Evolutionary conservation across 2,888 invertebrate species (phyloP), one percentile per base, ranked within the genome.

Genomic region (Sphaeridia pumilis): DNA sequence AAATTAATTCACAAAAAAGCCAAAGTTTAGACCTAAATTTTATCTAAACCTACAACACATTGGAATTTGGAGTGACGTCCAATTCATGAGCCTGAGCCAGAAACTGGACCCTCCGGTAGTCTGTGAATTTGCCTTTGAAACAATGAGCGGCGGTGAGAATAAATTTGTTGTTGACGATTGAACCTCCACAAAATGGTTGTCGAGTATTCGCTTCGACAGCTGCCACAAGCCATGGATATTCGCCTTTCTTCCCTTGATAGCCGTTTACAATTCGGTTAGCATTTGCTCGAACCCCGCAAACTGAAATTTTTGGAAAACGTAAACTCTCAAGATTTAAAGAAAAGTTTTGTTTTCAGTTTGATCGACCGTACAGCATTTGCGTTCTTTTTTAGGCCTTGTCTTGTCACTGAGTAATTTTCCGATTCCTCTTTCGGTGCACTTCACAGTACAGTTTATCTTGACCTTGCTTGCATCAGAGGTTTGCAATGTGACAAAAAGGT

Each of bases 171-270:
- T 56, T 56, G 27, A 56, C 28, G 14, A 56, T 48, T 2, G 52
- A 50, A 25, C 44, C 54, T 2, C 54, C 54, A 28, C 63, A 63
- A 41, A 60, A 63, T 12, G 62, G 62, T 24, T 57, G 58, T n/a
- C 59, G 43, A 1, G 59, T 61, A 2, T 58, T 38, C 1, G 61
- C 52, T 43, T 61, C 58, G 7, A 63, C 63, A 2, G 59, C 21
- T 2, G 63, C 63, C 7, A 58, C 60, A 0, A 63, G 20, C 63
- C 63, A 63, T 5, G 63, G 63, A 41, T 52, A 61, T 27, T 63
- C 63, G 10, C 54, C 48, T 38, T 58, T 56, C n/a, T 53, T 58
- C 2, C 60, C 61, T 20, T 24, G 31, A 26, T 52, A 55, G 5
- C 61, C 61, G 14, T 56, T 56, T 7, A 60, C 58, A 25, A 63